Conservation (phyloP, 2,888 invertebrate species). For the Calephelis perditalis region DNA sequence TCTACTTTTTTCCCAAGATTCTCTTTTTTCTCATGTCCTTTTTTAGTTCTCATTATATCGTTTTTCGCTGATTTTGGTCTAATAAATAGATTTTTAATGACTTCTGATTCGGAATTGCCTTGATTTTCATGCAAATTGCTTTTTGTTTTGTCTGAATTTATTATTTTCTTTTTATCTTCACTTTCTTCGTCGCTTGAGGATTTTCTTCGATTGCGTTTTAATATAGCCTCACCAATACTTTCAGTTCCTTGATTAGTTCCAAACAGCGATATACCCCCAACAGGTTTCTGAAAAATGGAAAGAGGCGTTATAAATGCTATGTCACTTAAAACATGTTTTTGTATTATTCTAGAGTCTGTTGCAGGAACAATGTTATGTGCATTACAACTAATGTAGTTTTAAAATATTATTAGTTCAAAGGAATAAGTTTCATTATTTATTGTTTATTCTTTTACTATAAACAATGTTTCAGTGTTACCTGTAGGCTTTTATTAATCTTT, state of each 20-base stretch:
- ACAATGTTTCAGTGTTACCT: neutral
- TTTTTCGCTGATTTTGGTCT: constrained; percentile 40
- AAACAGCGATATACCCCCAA: constrained; percentile 79
- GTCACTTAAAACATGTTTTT: too few relatives aligned
- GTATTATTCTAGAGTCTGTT: too few relatives aligned
- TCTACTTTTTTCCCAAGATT: constrained; percentile 42
- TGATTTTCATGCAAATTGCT: neutral
- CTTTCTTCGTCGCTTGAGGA: constrained; percentile 50
- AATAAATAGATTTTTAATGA: constrained; percentile 58
- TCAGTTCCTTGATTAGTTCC: constrained; percentile 60
- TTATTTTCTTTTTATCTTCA: constrained; percentile 29
- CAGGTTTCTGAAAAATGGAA: constrained; percentile 70
- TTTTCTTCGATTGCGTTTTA: constrained; percentile 51
- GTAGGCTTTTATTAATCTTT: too few relatives aligned
- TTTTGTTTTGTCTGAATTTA: constrained; percentile 37
- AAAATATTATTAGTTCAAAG: too few relatives aligned
- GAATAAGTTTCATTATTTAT: too few relatives aligned
- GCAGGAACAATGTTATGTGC: too few relatives aligned
- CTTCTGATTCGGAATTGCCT: constrained; percentile 20
- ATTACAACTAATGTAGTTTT: too few relatives aligned
- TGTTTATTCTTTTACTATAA: too few relatives aligned
- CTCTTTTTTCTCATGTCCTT: constrained; percentile 26
- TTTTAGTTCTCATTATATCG: constrained; percentile 17
- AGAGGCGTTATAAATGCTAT: neutral
- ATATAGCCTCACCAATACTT: constrained; percentile 62